Conservation (phyloP, 2,113 vertebrate genomes). For the Gobio gobio region DNA sequence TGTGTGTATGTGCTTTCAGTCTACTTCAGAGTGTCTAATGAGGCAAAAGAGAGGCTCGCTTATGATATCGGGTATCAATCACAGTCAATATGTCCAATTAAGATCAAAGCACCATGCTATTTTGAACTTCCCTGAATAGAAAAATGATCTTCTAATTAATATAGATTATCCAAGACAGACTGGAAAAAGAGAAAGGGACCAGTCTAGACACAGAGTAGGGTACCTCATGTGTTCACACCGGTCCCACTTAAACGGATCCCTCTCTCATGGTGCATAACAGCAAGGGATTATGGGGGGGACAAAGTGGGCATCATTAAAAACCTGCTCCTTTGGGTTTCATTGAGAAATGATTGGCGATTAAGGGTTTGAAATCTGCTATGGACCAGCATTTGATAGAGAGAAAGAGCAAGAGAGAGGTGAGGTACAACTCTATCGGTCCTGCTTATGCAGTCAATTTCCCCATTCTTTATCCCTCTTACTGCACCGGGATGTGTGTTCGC, state of each 20-base stretch:
- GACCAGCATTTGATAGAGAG: conserved; percentile 69
- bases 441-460: conserved; percentile 82
- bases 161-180: conserved; percentile 71
- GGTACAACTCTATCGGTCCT: conserved; percentile 82
- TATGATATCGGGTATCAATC: conserved; percentile 80
- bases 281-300: conserved; percentile 73
- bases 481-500: conserved; percentile 78
- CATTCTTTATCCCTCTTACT: conserved; percentile 75
- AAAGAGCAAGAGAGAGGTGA: conserved; percentile 54
- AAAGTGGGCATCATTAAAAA: conserved; percentile 77
- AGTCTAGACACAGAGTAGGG: conserved; percentile 49
- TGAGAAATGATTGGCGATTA: conserved; percentile 83
- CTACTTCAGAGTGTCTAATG: conserved; percentile 71
- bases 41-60: conserved; percentile 77
- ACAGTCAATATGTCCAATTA: conserved; percentile 69
- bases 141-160: conserved; percentile 77
- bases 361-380: conserved; percentile 81
- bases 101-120: conserved; percentile 78
- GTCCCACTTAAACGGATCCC: conserved; percentile 60
- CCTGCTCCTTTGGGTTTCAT: conserved; percentile 80
- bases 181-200: conserved; percentile 45
- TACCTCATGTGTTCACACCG: conserved; percentile 52
- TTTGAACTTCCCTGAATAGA: conserved; percentile 71
- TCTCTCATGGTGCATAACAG: conserved; percentile 78
- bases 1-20: conserved; percentile 36